Conservation (phyloP, 2,797 vertebrate species). For the Coreius guichenoti region DNA sequence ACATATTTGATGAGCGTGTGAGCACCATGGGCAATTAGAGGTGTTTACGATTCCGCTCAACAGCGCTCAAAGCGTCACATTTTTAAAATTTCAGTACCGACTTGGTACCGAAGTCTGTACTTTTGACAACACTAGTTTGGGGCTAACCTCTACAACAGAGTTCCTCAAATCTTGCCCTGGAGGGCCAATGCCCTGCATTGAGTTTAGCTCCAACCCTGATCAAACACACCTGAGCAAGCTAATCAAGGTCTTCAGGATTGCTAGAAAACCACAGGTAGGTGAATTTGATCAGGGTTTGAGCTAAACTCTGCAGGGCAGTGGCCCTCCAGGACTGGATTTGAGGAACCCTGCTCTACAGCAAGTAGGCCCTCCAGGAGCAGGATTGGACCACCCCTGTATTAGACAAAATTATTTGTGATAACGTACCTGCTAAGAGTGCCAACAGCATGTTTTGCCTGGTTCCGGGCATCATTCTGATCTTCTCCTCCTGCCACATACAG, state of each 20-base stretch:
- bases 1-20: too few species aligned
- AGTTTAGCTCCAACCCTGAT: neutral
- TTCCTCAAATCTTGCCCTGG: neutral
- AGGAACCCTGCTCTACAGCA: neutral
- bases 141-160: neutral
- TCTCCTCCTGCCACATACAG: conserved; percentile 86
- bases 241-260: too few species aligned
- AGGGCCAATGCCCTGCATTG: neutral
- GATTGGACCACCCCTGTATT: neutral
- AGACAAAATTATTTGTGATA: neutral
- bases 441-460: conserved; percentile 88
- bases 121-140: too few species aligned
- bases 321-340: neutral
- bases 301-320: neutral
- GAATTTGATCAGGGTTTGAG: neutral
- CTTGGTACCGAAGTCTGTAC: too few species aligned
- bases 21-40: too few species aligned
- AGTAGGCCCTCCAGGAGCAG: neutral
- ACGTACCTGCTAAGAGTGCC: conserved; percentile 84
- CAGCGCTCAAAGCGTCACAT: too few species aligned
- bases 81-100: too few species aligned
- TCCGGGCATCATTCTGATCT: conserved; percentile 87
- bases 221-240: too few species aligned
- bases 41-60: too few species aligned
- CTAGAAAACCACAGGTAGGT: too few species aligned